Percentiles rank a stretch among this genome's conserved stretches.
These are phyloP conservation scores for Nyctalus aviator DNA, from an alignment of 2,797 vertebrate genomes.

Conservation along the genomic window DNA sequence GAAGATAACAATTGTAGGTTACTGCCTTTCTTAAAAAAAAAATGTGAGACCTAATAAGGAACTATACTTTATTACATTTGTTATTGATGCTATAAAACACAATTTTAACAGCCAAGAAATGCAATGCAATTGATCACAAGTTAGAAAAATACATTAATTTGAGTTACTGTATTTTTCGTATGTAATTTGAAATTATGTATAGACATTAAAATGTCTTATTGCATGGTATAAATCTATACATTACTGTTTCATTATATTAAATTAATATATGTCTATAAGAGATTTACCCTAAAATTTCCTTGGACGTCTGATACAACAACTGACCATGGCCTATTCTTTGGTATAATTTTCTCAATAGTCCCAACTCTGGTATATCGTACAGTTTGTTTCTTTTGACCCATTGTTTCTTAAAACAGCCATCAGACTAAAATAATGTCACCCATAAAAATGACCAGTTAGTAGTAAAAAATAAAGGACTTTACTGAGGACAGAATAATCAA, in stretches of 20 bases:
- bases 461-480: conserved; percentile 82
- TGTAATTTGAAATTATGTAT: conserved; percentile 85
- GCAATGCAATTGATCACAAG: conserved; percentile 85
- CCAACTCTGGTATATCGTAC: background rate
- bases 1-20: conserved; percentile 82
- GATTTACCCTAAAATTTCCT: conserved; percentile 67
- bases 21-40: conserved; percentile 64
- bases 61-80: conserved; percentile 85
- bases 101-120: conserved; percentile 83
- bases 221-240: conserved; percentile 73
- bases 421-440: conserved; percentile 70
- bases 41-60: conserved; percentile 80
- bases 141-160: conserved; percentile 86
- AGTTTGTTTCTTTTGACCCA: conserved; percentile 56
- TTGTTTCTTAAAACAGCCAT: conserved; percentile 63
- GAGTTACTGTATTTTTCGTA: conserved; percentile 86
- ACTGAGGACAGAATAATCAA: conserved; percentile 77
- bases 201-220: conserved; percentile 78
- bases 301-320: conserved; percentile 41
- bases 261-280: conserved; percentile 66
- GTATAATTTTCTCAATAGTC: conserved; percentile 5
- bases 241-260: conserved; percentile 82
- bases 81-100: conserved; percentile 86
- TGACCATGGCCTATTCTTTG: background rate
- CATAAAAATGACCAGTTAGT: conserved; percentile 81